Percentiles rank a stretch among this genome's conserved stretches.
phyloP scores from a whole-genome alignment of 2,113 vertebrate species.

The Pteronura brasiliensis region DNA sequence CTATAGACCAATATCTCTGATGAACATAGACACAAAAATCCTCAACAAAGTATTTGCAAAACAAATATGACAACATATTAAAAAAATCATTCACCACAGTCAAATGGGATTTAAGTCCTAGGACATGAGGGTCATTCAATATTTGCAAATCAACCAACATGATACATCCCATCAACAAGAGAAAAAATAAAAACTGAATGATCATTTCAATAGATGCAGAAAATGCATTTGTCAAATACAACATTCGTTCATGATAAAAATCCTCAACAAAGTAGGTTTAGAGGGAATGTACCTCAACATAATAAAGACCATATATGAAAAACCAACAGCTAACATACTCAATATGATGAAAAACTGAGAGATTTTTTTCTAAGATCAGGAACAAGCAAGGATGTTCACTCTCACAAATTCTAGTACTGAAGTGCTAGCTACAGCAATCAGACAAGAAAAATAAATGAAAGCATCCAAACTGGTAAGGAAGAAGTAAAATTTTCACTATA shows the following conservation, averaged over 20 bases:
- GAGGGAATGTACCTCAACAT: neutral
- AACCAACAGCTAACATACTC: neutral
- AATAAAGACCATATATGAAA: neutral
- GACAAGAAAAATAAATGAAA: neutral
- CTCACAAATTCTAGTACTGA: neutral
- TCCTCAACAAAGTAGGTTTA: neutral
- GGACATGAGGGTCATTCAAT: neutral
- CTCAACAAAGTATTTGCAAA: neutral
- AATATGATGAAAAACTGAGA: neutral
- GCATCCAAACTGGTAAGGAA: neutral
- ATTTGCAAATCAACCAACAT: neutral
- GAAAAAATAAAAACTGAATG: neutral
- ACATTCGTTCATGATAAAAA: neutral
- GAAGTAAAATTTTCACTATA: neutral
- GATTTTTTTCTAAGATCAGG: neutral
- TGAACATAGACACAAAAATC: neutral
- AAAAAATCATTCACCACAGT: neutral
- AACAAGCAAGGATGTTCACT: neutral
- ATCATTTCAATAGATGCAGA: neutral
- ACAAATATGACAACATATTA: neutral
- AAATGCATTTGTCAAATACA: neutral
- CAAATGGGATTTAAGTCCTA: neutral
- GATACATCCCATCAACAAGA: neutral
- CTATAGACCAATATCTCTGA: neutral
- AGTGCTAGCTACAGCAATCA: neutral